Percentiles rank a stretch among this genome's conserved stretches.
phyloP scores from a whole-genome alignment of 2,113 vertebrate genomes.

The Mus musculus region GRCm39 chr11:104671501-104672000 shows the following conservation, averaged over 20 bases:
- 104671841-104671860: background rate
- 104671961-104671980: background rate
- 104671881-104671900: background rate
- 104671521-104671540: background rate
- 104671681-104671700: background rate
- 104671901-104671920: background rate
- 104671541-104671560: background rate
- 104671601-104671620: background rate
- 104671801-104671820: background rate
- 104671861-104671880: background rate
- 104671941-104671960: slow-evolving; percentile 1
- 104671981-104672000: slow-evolving; percentile 26
- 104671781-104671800: background rate
- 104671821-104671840: background rate
- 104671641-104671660: background rate
- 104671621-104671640: background rate
- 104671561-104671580: background rate
- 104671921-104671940: background rate
- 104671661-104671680: background rate
- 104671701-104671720: background rate
- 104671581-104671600: background rate
- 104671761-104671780: background rate
- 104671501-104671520: background rate
- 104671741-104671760: background rate
- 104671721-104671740: background rate